Base-by-base conservation (phyloP, 1,140 invertebrate species). In the Teleopsis dalmanni region DNA sequence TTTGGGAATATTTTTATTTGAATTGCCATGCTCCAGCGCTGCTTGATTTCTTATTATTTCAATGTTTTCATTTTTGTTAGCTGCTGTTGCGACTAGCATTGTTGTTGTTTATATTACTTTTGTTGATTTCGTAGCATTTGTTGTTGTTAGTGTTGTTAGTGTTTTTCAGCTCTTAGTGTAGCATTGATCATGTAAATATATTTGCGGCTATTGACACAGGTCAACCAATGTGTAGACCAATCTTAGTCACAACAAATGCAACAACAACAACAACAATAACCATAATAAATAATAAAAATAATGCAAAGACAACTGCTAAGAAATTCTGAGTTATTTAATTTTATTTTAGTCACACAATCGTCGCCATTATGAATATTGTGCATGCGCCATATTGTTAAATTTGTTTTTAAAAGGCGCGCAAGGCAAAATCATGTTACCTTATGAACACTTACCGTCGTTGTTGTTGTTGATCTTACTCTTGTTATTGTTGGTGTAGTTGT, bases 1-100 rank as follows among this genome's bases (percentile, higher is more conserved):
- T 65, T 65, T 65, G 62, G 59, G 62, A 65, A 65, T 65, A 65
- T 65, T 65, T 65, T 64, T 62, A 65, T 60, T 62, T 65, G 58
- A 65, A 62, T 65, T 64, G 61, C 18, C 58, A 52, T 51, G 51
- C 36, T 11, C 11, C 11, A 29, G 40, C 53, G 52, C 54, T 50
- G 52, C 56, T 62, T 57, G 48, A 57, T 8, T 38, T 22, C 19
- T 9, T 10, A 19, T 40, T 21, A 7, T 40, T 13, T n/a, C 38
- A 13, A n/a, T 25, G 10, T 41, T 41, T 41, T 41, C 38, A 41
- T 41, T 41, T 21, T 29, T 29, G 7, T 29, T 13, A 8, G 27
- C 27, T 29, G 27, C 27, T 29, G 7, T 13, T 29, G 7, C 27
- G 7, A 8, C 7, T 42, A 14, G 11, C 14, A 9, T 41, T 42